A percentile compares a stretch with the other conserved stretches of the same genome.
Evolutionary conservation across 2,888 invertebrate species (phyloP).

Genomic region (Apodemia mormo): DNA sequence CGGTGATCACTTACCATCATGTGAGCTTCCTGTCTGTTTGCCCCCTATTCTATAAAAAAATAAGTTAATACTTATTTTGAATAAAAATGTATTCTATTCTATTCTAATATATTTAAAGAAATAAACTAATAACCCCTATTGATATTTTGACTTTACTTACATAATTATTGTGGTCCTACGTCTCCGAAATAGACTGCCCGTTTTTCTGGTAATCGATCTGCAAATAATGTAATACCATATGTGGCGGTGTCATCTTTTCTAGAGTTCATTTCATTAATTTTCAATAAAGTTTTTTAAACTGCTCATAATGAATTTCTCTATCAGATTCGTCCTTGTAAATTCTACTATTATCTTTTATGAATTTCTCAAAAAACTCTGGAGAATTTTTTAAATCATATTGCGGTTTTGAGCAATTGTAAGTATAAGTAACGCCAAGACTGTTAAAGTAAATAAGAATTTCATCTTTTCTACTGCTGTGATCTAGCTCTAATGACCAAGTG

Average conservation of each 20-base stretch:
- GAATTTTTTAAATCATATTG: conserved; percentile 46
- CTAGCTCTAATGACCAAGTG: not conserved
- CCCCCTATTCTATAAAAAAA: too few relatives aligned
- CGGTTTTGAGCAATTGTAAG: conserved; percentile 21
- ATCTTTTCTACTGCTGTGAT: not conserved
- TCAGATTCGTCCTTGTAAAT: conserved; percentile 50
- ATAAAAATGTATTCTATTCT: too few relatives aligned
- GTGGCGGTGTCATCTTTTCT: not conserved
- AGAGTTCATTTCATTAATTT: not conserved
- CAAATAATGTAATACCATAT: not conserved
- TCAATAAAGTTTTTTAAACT: conserved; percentile 39
- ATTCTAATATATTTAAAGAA: too few relatives aligned
- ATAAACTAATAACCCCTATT: too few relatives aligned
- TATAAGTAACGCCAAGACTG: not conserved
- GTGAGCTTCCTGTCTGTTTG: too few relatives aligned
- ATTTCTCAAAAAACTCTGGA: conserved; percentile 44
- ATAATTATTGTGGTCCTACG: not conserved
- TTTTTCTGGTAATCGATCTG: conserved; percentile 3
- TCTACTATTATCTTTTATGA: conserved; percentile 45
- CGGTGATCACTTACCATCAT: too few relatives aligned
- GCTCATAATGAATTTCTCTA: conserved; percentile 43
- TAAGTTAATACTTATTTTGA: too few relatives aligned
- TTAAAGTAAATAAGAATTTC: not conserved
- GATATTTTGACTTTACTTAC: not conserved
- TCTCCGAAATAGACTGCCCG: not conserved